Evolutionary conservation across 1,140 invertebrate species (phyloP), one percentile per base, ranked within the genome.

Genomic region (Batillaria attramentaria): DNA sequence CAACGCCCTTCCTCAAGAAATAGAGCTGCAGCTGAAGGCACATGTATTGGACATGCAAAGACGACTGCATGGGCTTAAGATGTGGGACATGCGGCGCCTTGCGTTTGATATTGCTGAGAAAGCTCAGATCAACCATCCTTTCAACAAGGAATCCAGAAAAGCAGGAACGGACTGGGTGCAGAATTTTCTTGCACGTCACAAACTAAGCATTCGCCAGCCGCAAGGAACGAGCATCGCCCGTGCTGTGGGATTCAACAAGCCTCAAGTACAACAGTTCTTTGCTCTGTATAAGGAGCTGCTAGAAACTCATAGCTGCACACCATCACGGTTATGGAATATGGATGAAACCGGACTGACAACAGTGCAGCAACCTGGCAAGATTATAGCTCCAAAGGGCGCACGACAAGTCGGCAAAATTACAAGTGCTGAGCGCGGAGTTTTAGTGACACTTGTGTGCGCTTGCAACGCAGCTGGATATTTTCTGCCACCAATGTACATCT

Each of bases 311-410:
- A 31, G 33, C 73, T 18, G 16, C 66, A n/a, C 60, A 73, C 54
- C 28, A 80, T 54, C 31, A 69, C 10, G 68, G 57, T 90, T 92
- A 20, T 92, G 86, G 72, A 92, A 92, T 81, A 84, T 91, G 41
- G 92, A 93, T 83, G 92, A 92, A 83, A 92, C 90, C 13, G 91
- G 91, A 20, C 80, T 92, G 43, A 91, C 90, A 35, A 92, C 90
- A n/a, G 91, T 92, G 5, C 88, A 91, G 33, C 90, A 90, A 81
- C 86, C 89, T 46, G 70, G 81, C 41, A 92, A 91, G 84, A 84
- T 93, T 72, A 79, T 92, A 18, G 86, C 89, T 46, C 83, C 79
- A 77, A 87, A 87, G 85, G 91, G 91, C 43, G 70, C 77, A 39
- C 88, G 87, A 80, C 89, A 92, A 87, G 88, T 92, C 8, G 90